phyloP scores from a whole-genome alignment of 2,113 vertebrate species.

The Ammodytes dubius region DNA sequence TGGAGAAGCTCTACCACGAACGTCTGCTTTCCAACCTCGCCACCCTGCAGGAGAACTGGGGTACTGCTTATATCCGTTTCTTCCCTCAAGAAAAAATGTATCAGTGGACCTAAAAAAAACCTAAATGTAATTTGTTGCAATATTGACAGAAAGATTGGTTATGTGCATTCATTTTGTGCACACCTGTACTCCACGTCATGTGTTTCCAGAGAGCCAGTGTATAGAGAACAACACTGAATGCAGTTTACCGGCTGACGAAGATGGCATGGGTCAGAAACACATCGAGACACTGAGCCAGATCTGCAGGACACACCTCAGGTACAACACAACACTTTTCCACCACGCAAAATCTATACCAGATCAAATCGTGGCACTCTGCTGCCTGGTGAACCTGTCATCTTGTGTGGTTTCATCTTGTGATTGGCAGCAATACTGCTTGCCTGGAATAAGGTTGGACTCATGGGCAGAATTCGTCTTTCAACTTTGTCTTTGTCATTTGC shows the following conservation, averaged over 20 bases:
- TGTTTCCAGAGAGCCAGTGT: constrained; percentile 89
- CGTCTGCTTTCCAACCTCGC: constrained; percentile 93
- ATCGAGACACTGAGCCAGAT: constrained; percentile 89
- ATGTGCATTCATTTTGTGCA: not conserved
- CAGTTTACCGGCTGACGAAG: constrained; percentile 66
- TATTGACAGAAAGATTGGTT: not conserved
- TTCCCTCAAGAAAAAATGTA: not conserved
- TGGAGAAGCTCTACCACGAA: constrained; percentile 94
- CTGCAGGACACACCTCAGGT: constrained; percentile 94
- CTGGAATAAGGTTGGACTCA: not conserved
- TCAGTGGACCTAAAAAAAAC: not conserved
- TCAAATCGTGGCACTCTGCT: not conserved
- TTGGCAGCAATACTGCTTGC: not conserved
- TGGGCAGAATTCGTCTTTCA: too few species aligned
- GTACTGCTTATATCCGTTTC: constrained; percentile 81
- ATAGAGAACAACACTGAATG: constrained; percentile 73
- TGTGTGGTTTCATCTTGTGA: not conserved
- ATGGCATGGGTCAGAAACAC: constrained; percentile 83
- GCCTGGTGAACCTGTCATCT: too few species aligned
- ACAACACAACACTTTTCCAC: constrained; percentile 11
- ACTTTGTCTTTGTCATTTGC: not conserved
- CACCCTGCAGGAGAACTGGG: constrained; percentile 93
- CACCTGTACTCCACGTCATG: constrained; percentile 14
- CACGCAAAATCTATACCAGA: not conserved
- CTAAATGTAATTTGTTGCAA: not conserved